These are phyloP conservation scores for Portevinia maculata DNA, from an alignment of 2,888 invertebrate species.

Conservation along the genomic window DNA sequence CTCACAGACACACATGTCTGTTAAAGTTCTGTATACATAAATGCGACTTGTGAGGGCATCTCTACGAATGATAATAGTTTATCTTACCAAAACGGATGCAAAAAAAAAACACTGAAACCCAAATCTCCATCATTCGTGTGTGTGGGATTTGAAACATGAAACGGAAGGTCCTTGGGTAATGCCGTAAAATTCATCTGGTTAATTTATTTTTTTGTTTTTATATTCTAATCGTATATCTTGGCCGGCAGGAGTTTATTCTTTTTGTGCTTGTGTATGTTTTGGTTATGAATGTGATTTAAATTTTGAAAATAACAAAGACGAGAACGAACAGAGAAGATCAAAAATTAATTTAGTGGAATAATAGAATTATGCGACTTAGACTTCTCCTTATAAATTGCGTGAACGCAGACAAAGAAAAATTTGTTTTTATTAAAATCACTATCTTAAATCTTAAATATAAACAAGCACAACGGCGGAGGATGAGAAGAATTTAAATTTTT, in stretches of 20 bases:
- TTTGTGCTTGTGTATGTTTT: not conserved
- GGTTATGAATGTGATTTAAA: not conserved
- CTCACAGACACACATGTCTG: not conserved
- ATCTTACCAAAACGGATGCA: conserved; percentile 41
- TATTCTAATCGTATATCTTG: conserved; percentile 48
- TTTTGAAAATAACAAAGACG: not conserved
- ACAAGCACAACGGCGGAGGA: not conserved
- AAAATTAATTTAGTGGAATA: conserved; percentile 12
- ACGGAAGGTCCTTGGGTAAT: conserved; percentile 58
- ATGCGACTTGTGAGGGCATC: conserved; percentile 3
- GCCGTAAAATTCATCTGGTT: conserved; percentile 67
- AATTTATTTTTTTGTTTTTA: conserved; percentile 30
- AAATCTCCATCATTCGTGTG: conserved; percentile 23
- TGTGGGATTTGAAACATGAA: not conserved
- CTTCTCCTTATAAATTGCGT: not conserved
- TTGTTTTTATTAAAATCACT: not conserved
- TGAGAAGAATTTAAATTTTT: not conserved
- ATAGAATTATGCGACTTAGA: conserved; percentile 1
- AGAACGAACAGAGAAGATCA: not conserved
- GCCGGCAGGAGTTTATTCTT: not conserved
- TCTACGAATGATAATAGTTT: conserved; percentile 33
- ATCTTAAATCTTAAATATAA: not conserved
- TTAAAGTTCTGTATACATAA: not conserved
- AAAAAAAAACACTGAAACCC: conserved; percentile 6
- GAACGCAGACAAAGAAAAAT: not conserved